These are phyloP conservation scores for Drosophila testacea DNA, from an alignment of 2,888 invertebrate genomes.

Conservation along the genomic window DNA sequence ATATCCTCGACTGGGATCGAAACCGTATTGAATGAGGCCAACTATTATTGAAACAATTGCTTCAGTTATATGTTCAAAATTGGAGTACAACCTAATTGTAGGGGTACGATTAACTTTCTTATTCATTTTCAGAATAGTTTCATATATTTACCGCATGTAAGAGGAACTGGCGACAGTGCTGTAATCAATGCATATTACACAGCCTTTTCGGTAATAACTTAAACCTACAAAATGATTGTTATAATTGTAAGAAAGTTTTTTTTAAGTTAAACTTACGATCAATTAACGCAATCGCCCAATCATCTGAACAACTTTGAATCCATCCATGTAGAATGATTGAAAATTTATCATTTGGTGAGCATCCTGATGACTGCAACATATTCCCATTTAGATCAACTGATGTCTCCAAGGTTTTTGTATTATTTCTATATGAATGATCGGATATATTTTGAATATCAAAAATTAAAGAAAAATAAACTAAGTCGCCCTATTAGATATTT, in stretches of 20 bases:
- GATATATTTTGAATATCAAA: not conserved
- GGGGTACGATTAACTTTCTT: not conserved
- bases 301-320: constrained; percentile 81
- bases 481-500: not conserved
- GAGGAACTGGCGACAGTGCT: constrained; percentile 76
- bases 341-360: constrained; percentile 77
- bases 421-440: constrained; percentile 48
- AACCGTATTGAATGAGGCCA: constrained; percentile 72
- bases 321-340: constrained; percentile 84
- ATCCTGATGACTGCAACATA: constrained; percentile 59
- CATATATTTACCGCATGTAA: constrained; percentile 70
- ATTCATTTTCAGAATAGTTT: not conserved
- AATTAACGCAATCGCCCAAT: constrained; percentile 78
- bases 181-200: constrained; percentile 84
- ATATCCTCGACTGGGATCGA: constrained; percentile 73
- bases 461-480: not conserved
- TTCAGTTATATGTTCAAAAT: constrained; percentile 73
- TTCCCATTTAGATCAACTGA: constrained; percentile 36
- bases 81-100: constrained; percentile 63
- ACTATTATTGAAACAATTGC: constrained; percentile 71
- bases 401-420: constrained; percentile 61
- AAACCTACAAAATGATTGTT: constrained; percentile 68
- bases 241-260: not conserved
- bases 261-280: constrained; percentile 68
- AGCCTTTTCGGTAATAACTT: constrained; percentile 81